phyloP scores from a whole-genome alignment of 2,113 vertebrate species.

The Sturnira hondurensis region DNA sequence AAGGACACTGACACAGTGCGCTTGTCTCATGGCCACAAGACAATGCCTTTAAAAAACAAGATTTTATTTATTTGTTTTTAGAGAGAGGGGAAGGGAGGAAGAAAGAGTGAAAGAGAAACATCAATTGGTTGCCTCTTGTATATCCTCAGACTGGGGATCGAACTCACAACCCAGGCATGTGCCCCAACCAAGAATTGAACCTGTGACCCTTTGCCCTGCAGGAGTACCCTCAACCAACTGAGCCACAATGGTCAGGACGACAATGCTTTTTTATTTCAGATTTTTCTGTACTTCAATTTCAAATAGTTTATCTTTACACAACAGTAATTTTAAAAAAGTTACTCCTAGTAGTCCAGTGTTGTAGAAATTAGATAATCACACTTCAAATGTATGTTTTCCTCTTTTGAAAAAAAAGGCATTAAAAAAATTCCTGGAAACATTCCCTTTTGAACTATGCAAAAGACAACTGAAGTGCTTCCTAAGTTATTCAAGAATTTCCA shows the following conservation, averaged over 20 bases:
- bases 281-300: background rate
- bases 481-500: background rate
- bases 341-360: conserved; percentile 61
- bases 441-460: conserved; percentile 33
- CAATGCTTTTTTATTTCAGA: background rate
- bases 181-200: no score
- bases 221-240: no score
- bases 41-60: background rate
- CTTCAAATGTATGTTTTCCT: conserved; percentile 31
- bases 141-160: no score
- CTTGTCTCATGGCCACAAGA: conserved; percentile 57
- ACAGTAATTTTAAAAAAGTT: conserved; percentile 52
- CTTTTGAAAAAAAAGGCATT: background rate
- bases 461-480: background rate
- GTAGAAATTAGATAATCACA: conserved; percentile 57
- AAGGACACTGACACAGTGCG: conserved; percentile 63
- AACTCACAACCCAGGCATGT: no score
- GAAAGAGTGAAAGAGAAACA: no score
- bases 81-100: no score
- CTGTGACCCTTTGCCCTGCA: no score
- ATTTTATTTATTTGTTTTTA: no score
- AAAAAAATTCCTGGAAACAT: conserved; percentile 54
- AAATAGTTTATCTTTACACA: conserved; percentile 56
- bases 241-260: background rate
- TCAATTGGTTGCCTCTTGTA: no score